phyloP scores from a whole-genome alignment of 2,113 vertebrate genomes.

The Plestiodon gilberti region DNA sequence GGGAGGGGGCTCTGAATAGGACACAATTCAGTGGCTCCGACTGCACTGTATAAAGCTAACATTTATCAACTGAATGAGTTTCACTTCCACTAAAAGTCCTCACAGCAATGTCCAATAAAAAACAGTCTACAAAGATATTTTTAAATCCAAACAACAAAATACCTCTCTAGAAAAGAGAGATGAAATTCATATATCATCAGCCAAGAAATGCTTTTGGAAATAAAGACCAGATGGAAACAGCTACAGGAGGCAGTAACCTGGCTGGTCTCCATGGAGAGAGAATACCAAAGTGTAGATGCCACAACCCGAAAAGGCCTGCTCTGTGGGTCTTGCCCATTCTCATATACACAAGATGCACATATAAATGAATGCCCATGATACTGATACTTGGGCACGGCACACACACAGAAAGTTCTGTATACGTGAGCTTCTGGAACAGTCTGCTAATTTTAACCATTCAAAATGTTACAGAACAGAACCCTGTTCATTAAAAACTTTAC shows the following conservation, averaged over 20 bases:
- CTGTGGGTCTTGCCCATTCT: not conserved
- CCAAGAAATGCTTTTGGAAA: not conserved
- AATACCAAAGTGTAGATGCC: not conserved
- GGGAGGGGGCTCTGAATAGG: not conserved
- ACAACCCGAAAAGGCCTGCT: not conserved
- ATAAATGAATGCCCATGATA: too few species aligned
- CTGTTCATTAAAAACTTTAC: too few species aligned
- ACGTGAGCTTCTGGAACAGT: not conserved
- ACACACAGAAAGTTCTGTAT: not conserved
- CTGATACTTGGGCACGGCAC: not conserved
- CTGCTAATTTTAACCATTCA: not conserved
- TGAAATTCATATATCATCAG: not conserved
- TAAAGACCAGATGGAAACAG: not conserved
- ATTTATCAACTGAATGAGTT: not conserved
- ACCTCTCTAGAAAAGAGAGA: not conserved
- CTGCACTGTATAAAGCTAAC: not conserved
- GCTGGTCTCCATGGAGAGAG: not conserved
- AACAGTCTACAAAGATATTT: not conserved
- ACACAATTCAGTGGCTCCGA: not conserved
- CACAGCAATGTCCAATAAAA: not conserved
- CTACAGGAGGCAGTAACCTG: not conserved
- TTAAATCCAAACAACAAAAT: too few species aligned
- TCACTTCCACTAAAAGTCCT: not conserved
- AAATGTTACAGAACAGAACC: too few species aligned
- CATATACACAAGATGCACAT: not conserved